phyloP scores from a whole-genome alignment of 2,113 vertebrate species.

The Coregonus clupeaformis region DNA sequence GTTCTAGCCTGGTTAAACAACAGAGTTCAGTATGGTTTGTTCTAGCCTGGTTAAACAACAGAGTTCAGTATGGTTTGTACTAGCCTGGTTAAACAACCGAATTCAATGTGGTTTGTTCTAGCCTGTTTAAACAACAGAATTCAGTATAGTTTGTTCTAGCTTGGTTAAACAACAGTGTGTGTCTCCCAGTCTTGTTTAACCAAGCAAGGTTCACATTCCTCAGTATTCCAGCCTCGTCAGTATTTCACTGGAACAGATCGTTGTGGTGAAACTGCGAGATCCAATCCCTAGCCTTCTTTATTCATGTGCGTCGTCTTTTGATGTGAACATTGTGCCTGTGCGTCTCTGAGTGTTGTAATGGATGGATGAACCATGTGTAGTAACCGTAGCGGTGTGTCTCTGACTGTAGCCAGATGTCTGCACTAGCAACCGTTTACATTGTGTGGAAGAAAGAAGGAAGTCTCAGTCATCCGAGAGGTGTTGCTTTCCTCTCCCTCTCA shows the following conservation, averaged over 20 bases:
- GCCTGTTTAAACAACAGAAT: no score
- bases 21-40: no score
- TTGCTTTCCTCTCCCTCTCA: no score
- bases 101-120: no score
- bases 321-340: conserved; percentile 27
- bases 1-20: no score
- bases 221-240: conserved; percentile 11
- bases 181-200: no score
- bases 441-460: conserved; percentile 66
- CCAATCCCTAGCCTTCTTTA: no score
- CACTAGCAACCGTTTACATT: conserved; percentile 37
- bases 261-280: neutral
- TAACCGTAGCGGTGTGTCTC: conserved; percentile 6
- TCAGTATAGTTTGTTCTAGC: no score
- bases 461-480: conserved; percentile 60
- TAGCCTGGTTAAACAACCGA: no score
- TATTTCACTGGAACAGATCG: neutral
- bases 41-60: no score
- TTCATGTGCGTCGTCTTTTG: conserved; percentile 15
- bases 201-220: neutral
- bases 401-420: neutral
- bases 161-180: no score
- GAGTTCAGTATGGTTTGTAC: no score
- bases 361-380: conserved; percentile 39
- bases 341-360: conserved; percentile 1